Conservation (phyloP, 2,113 vertebrate species). For the Garra rufa region DNA sequence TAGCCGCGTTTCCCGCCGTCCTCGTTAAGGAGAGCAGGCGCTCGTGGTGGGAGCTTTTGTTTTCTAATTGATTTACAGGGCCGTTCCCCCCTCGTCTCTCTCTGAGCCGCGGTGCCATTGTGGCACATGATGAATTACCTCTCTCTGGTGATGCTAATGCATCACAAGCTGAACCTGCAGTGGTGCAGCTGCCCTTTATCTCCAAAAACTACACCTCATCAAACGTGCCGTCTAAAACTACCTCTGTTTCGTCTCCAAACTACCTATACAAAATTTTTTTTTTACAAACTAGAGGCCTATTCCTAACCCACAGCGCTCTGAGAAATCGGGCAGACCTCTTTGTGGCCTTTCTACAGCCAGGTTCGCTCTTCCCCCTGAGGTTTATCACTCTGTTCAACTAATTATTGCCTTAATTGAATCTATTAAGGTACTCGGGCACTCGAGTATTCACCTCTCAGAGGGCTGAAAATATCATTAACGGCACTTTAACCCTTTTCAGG, state of each 20-base stretch:
- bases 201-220: slow-evolving; percentile 52
- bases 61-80: slow-evolving; percentile 89
- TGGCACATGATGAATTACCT: slow-evolving; percentile 83
- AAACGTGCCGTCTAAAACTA: slow-evolving; percentile 26
- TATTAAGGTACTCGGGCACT: slow-evolving; percentile 43
- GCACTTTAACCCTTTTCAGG: slow-evolving; percentile 45
- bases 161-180: slow-evolving; percentile 69
- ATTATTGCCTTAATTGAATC: slow-evolving; percentile 58
- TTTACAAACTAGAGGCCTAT: background rate
- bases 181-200: slow-evolving; percentile 33
- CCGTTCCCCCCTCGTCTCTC: slow-evolving; percentile 78
- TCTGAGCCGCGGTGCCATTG: slow-evolving; percentile 78
- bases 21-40: slow-evolving; percentile 81
- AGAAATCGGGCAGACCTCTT: background rate
- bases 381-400: slow-evolving; percentile 39
- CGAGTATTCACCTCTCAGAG: slow-evolving; percentile 37
- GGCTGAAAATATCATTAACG: slow-evolving; percentile 41
- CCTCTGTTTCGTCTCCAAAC: background rate
- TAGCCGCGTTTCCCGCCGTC: slow-evolving; percentile 79
- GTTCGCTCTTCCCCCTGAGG: slow-evolving; percentile 15
- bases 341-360: slow-evolving; percentile 11
- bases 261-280: too few relatives aligned
- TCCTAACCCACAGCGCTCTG: background rate
- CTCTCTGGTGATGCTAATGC: slow-evolving; percentile 81
- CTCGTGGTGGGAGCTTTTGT: slow-evolving; percentile 83